Evolutionary conservation across 2,113 vertebrate species (phyloP), one percentile per base, ranked within the genome.

Genomic region (Tenrec ecaudatus): DNA sequence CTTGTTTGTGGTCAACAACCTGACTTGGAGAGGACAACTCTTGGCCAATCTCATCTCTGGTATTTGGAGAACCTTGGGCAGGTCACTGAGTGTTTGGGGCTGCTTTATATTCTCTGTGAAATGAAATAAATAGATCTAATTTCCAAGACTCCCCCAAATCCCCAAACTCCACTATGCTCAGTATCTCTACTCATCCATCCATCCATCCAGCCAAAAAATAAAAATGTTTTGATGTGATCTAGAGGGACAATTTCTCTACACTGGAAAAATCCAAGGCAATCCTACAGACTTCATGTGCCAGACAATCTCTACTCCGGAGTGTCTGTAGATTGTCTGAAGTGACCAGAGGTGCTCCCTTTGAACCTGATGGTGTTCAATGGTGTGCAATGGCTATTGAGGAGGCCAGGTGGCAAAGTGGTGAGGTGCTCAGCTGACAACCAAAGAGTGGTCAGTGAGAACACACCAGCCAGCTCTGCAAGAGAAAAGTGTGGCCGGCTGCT

Each of bases 71-170:
- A 47, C 31, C 23, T 12, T 7, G 22, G 1, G 7, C 22, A 38
- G n/a, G 40, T 68, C 60, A 57, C 0, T 66, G 38, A 73, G 38
- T 47, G 62, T 27, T 33, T 11, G 12, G 69, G 73, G 40, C 2
- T 82, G 81, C 33, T n/a, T 19, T 47, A 58, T 78, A 83, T 79
- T 89, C 64, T 87, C 64, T 88, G 43, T 78, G 57, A 94, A 82
- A 29, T 33, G 16, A 94, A 25, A 27, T n/a, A 84, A 64, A 64
- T 40, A 7, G 92, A 43, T 19, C 29, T 86, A 43, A 95, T 82
- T 82, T 85, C 57, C 27, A 94, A 88, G 40, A 82, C 40, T 53
- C 87, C 94, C 77, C 92, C 77, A 84, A n/a, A 93, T 36, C 66
- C 38, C 75, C n/a, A 79, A 84, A 36, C 68, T 40, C 81, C 86